Conservation (phyloP, 2,888 invertebrate genomes). For the Eilema griseolum region DNA sequence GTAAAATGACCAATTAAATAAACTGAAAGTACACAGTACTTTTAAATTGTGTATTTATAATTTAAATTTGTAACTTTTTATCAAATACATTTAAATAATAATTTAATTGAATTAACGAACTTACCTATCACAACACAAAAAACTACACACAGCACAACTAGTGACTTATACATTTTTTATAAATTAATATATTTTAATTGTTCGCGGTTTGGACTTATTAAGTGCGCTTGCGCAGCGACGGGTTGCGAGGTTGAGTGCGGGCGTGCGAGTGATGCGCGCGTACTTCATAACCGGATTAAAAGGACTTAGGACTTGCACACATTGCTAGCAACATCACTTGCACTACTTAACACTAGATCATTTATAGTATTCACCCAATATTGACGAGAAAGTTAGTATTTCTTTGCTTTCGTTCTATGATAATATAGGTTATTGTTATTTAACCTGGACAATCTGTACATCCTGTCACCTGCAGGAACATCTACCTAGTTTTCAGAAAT, state of each 20-base stretch:
- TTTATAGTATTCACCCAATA: conserved; percentile 26
- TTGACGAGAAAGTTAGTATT: conserved; percentile 34
- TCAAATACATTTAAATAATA: conserved; percentile 9
- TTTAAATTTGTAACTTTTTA: neutral
- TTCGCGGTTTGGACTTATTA: conserved; percentile 42
- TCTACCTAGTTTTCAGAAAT: neutral
- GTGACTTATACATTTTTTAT: conserved; percentile 74
- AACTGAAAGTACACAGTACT: neutral
- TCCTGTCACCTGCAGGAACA: neutral
- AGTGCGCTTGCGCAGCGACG: conserved; percentile 51
- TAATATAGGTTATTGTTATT: neutral
- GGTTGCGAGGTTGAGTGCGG: conserved; percentile 67
- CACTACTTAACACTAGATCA: conserved; percentile 38
- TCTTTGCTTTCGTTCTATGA: conserved; percentile 27
- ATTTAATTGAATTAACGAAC: conserved; percentile 45
- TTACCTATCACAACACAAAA: conserved; percentile 77
- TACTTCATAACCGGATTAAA: conserved; percentile 77
- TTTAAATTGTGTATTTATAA: neutral
- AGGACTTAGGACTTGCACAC: conserved; percentile 63
- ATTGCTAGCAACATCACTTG: conserved; percentile 53
- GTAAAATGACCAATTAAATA: neutral
- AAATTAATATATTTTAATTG: conserved; percentile 39
- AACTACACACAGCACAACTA: conserved; percentile 74
- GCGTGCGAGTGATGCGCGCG: conserved; percentile 76
- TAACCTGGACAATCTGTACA: neutral